These are phyloP conservation scores for Poeciliopsis occidentalis DNA, from an alignment of 2,113 vertebrate genomes.

Conservation along the genomic window DNA sequence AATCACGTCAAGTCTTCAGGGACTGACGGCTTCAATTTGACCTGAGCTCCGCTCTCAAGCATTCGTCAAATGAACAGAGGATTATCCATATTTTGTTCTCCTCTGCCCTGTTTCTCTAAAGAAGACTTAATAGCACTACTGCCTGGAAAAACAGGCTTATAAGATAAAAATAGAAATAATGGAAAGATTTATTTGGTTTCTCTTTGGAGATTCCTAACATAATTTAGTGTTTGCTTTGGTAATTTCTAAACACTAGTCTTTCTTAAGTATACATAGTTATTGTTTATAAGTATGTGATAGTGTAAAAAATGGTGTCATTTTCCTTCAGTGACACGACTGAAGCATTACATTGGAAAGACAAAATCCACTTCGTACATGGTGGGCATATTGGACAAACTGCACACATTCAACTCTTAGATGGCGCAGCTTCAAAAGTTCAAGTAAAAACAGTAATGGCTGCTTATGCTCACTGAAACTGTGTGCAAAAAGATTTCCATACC, in stretches of 20 bases:
- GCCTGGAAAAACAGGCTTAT: background rate
- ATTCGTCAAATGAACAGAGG: slow-evolving; percentile 19
- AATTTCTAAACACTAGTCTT: background rate
- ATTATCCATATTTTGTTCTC: slow-evolving; percentile 34
- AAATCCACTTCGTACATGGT: too few species aligned
- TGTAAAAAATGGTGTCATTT: too few species aligned
- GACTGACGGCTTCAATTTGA: slow-evolving; percentile 40
- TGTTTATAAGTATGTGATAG: too few species aligned
- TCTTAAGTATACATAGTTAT: too few species aligned
- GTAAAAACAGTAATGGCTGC: too few species aligned
- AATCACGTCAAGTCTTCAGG: slow-evolving; percentile 39
- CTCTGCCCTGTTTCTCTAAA: slow-evolving; percentile 5
- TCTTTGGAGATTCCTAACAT: background rate
- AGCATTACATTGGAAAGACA: too few species aligned
- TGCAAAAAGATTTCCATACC: too few species aligned
- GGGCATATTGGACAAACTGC: too few species aligned
- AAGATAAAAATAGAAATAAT: background rate
- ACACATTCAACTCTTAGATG: too few species aligned
- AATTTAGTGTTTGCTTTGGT: background rate
- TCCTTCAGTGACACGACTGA: too few species aligned
- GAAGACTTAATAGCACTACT: slow-evolving; percentile 3
- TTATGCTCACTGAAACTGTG: too few species aligned
- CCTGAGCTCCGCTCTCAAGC: slow-evolving; percentile 22
- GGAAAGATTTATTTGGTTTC: background rate
- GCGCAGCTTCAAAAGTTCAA: too few species aligned